phyloP scores from a whole-genome alignment of 1,140 invertebrate genomes.

The Polyergus mexicanus region DNA sequence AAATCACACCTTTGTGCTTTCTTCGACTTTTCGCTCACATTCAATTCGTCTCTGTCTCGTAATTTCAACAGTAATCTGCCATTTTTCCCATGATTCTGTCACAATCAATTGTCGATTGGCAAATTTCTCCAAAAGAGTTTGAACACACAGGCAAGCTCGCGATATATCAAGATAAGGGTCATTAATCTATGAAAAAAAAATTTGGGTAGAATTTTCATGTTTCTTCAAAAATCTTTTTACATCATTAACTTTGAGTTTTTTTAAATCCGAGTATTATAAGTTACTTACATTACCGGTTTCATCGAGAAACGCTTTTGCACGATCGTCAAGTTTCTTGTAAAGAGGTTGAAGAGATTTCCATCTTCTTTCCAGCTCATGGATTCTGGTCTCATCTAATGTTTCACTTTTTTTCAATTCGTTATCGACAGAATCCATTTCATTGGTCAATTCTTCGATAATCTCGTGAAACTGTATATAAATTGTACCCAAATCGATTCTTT shows the following conservation, averaged over 20 bases:
- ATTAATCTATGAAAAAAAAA: constrained; percentile 87
- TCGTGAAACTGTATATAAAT: constrained; percentile 92
- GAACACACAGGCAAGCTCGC: constrained; percentile 90
- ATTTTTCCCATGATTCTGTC: constrained; percentile 90
- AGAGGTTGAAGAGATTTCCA: constrained; percentile 89
- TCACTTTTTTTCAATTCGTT: constrained; percentile 84
- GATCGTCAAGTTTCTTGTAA: constrained; percentile 88
- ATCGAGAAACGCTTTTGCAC: constrained; percentile 90
- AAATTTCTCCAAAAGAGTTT: constrained; percentile 91
- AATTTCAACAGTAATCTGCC: constrained; percentile 89
- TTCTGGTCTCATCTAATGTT: constrained; percentile 86
- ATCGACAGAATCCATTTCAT: constrained; percentile 90
- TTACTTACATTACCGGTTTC: constrained; percentile 88
- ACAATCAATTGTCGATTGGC: constrained; percentile 89
- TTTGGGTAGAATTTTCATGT: background rate
- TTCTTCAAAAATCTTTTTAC: background rate
- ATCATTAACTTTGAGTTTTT: constrained; percentile 1
- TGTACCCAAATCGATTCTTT: constrained; percentile 89
- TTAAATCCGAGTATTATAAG: background rate
- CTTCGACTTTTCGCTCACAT: constrained; percentile 91
- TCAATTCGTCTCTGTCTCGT: constrained; percentile 90
- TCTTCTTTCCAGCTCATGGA: constrained; percentile 88
- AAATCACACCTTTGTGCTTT: constrained; percentile 90
- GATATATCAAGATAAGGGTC: constrained; percentile 92
- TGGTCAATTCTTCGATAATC: constrained; percentile 89